These are phyloP conservation scores for Sardina pilchardus DNA, from an alignment of 2,113 vertebrate species.

Conservation along the genomic window DNA sequence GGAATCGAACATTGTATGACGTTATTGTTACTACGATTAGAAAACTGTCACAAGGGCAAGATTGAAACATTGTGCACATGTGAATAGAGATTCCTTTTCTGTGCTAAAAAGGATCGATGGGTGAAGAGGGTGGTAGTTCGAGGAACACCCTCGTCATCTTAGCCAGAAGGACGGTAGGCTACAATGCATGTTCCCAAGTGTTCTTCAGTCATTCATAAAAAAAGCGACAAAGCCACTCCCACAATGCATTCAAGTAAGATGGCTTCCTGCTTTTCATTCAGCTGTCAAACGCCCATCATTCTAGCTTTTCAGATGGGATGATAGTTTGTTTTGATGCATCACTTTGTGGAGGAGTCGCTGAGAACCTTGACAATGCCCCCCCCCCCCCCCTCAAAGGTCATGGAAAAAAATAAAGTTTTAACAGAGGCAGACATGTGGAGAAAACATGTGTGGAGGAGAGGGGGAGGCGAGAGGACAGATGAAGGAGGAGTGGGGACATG, in stretches of 20 bases:
- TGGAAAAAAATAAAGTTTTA: neutral
- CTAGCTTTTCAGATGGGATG: neutral
- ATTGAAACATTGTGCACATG: neutral
- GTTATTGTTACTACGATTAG: conserved; percentile 12
- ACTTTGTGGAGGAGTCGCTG: neutral
- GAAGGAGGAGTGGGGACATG: neutral
- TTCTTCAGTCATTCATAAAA: conserved; percentile 12
- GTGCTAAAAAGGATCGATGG: neutral
- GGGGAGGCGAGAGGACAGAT: neutral
- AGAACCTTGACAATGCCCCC: neutral
- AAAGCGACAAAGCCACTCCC: neutral
- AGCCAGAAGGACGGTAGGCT: neutral
- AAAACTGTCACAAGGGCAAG: neutral
- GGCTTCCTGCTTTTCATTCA: neutral
- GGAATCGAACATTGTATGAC: neutral
- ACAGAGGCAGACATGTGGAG: neutral
- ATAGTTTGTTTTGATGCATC: neutral
- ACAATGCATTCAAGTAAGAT: neutral
- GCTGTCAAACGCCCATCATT: neutral
- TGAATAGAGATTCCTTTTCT: neutral
- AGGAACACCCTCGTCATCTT: neutral
- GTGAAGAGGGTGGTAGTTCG: neutral
- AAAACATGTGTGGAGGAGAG: neutral
- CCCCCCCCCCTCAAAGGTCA: neutral
- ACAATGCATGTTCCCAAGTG: neutral